Evolutionary conservation across 2,888 invertebrate species (phyloP), one percentile per base, ranked within the genome.

Genomic region (Eupeodes luniger): DNA sequence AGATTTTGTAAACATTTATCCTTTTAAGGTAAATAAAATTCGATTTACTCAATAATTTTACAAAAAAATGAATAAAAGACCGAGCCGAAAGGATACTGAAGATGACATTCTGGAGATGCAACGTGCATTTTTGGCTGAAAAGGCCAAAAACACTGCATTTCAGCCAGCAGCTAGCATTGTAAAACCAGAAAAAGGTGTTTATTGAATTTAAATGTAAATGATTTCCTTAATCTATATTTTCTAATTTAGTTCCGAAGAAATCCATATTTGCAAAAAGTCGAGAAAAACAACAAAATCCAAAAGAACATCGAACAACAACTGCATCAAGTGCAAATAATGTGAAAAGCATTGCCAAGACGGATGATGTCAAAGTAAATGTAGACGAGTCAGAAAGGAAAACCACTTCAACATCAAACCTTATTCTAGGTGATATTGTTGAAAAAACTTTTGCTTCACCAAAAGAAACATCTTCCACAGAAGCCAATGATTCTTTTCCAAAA

Each of bases 71-170:
- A 94, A 94, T 89, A 94, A 94, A 89, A 94, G 97, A 90, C 97
- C 97, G 0, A 96, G 95, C 91, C 95, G 95, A 3, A 95, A 95
- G 6, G 97, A 97, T 92, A 95, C 94, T 59, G 97, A 97, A 90
- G 96, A 96, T 16, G 97, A 97, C 91, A 94, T 97, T 53, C 93
- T 97, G 27, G 95, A 94, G 81, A 95, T 96, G 95, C 97, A 97
- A 92, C 95, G 96, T 90, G 96, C 96, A 89, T 97, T 96, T 91
- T 92, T 96, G 27, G 94, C 92, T 57, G 94, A 95, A 89, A 95
- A 95, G 85, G 91, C 92, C 11, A 94, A 94, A 84, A 95, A 95
- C 90, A 94, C 94, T 40, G 93, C 94, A 67, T 92, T 95, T 75
- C 94, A 95, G 83, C 95, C 96, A 4, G 95, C 96, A 0, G 96